phyloP scores from a whole-genome alignment of 2,797 vertebrate species.

The Trachops cirrhosus region DNA sequence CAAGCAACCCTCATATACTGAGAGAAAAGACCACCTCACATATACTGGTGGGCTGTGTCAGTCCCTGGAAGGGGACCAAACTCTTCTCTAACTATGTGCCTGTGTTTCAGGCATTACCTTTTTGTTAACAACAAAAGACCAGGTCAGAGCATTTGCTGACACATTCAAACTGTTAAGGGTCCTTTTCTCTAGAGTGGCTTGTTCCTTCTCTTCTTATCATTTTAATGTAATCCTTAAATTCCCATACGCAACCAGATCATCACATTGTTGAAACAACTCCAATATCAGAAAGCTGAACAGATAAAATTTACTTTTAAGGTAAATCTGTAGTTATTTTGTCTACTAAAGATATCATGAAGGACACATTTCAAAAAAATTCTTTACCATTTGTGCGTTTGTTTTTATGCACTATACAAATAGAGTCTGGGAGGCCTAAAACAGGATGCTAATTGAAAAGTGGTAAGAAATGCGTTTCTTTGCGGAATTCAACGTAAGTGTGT shows the following conservation, averaged over 20 bases:
- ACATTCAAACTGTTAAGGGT: background rate
- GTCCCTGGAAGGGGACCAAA: background rate
- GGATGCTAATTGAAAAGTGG: background rate
- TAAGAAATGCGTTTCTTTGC: background rate
- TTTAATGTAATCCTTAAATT: background rate
- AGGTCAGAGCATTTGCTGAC: background rate
- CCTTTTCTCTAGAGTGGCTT: background rate
- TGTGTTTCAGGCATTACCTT: background rate
- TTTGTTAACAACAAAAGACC: background rate
- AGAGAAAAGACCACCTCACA: background rate
- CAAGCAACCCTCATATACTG: background rate
- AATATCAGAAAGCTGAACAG: background rate
- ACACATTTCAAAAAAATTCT: background rate
- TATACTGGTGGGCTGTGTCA: background rate
- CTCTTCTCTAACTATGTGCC: background rate
- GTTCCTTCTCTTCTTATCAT: background rate
- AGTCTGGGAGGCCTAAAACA: background rate
- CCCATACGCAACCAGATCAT: background rate
- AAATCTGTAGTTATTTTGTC: background rate
- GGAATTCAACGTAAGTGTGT: background rate
- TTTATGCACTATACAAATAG: background rate
- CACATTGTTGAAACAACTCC: background rate
- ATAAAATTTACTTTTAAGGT: background rate
- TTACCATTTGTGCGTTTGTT: background rate
- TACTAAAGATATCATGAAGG: background rate